Evolutionary conservation across 1,140 invertebrate species (phyloP).

Genomic region (Aphis gossypii): DNA sequence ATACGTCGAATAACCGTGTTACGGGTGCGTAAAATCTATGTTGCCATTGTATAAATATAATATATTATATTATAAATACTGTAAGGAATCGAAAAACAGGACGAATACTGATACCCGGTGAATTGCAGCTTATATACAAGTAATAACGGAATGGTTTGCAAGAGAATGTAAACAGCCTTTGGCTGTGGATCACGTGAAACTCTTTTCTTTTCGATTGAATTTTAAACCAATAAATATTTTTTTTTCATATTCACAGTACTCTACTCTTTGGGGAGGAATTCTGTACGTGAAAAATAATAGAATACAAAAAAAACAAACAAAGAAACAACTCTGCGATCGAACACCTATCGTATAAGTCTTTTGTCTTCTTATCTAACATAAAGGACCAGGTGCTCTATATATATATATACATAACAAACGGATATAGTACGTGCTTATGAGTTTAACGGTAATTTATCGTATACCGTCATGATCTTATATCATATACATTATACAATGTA

Average conservation of each 20-base stretch:
- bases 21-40: background rate
- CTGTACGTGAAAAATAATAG: background rate
- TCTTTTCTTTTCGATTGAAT: background rate
- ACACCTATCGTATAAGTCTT: background rate
- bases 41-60: too few relatives aligned
- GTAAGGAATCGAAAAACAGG: background rate
- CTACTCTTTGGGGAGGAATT: background rate
- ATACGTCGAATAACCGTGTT: too few relatives aligned
- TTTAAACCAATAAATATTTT: background rate
- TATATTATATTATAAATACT: too few relatives aligned
- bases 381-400: background rate
- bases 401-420: too few relatives aligned
- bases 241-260: background rate
- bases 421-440: background rate
- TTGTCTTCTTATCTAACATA: background rate
- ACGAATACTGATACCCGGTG: background rate
- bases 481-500: background rate
- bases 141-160: background rate
- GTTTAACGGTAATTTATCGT: too few relatives aligned
- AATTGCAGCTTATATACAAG: background rate
- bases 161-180: background rate
- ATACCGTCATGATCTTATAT: too few relatives aligned
- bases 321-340: background rate
- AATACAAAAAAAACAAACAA: background rate
- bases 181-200: too few relatives aligned